A percentile compares a stretch with the other conserved stretches of the same genome.
These are phyloP conservation scores for Drosophila sp. DNA, from an alignment of 1,140 invertebrate species.

Conservation along the genomic window DNA sequence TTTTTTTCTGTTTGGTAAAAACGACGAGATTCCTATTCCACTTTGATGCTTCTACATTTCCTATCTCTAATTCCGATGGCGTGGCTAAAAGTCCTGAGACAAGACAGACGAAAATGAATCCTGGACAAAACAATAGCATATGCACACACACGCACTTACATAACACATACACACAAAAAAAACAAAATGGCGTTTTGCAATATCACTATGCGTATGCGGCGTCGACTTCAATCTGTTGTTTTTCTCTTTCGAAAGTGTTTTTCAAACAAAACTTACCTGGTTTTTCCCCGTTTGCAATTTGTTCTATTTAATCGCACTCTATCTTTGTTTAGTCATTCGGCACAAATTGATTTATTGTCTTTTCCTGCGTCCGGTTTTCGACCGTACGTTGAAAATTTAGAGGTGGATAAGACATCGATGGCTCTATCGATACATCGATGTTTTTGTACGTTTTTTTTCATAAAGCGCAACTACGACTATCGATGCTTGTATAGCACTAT, in stretches of 20 bases:
- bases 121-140: background rate
- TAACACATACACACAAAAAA: slow-evolving; percentile 50
- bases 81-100: too few species aligned
- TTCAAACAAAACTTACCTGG: slow-evolving; percentile 3
- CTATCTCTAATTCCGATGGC: too few species aligned
- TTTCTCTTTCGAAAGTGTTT: background rate
- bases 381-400: background rate
- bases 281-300: background rate
- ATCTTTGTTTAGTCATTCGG: background rate
- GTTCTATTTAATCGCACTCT: background rate
- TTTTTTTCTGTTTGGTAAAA: slow-evolving; percentile 19
- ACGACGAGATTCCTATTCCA: too few species aligned
- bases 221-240: background rate
- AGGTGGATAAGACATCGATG: too few species aligned
- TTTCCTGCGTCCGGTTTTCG: background rate
- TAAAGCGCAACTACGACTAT: too few species aligned
- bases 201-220: background rate
- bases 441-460: too few species aligned
- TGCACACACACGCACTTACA: slow-evolving; percentile 23
- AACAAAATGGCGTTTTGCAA: slow-evolving; percentile 61
- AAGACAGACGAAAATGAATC: too few species aligned
- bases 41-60: too few species aligned
- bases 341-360: slow-evolving; percentile 3
- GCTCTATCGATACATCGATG: too few species aligned
- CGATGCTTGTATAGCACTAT: too few species aligned